These are phyloP conservation scores for Sphaerophoria rueppellii DNA, from an alignment of 2,888 invertebrate species.

Conservation along the genomic window DNA sequence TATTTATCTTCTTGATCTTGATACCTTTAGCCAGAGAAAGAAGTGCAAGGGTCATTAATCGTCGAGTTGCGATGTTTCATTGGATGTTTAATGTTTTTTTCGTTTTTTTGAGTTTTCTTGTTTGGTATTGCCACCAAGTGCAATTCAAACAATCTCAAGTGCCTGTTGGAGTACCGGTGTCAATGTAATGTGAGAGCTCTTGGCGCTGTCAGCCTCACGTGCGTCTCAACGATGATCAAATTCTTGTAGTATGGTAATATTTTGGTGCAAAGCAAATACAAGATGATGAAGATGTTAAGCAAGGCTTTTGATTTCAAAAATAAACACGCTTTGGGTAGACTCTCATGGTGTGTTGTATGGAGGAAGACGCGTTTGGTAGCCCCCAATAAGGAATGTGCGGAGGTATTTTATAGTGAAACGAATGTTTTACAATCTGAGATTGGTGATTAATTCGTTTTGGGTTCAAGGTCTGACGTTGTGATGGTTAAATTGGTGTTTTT, in stretches of 20 bases:
- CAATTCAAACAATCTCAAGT: conserved; percentile 70
- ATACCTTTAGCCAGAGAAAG: conserved; percentile 32
- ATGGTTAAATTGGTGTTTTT: conserved; percentile 41
- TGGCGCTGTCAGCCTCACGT: conserved; percentile 35
- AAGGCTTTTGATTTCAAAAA: conserved; percentile 59
- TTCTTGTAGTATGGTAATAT: conserved; percentile 69
- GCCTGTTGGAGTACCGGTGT: conserved; percentile 41
- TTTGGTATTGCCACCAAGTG: conserved; percentile 35
- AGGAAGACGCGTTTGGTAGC: not conserved
- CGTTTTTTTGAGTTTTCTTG: no score
- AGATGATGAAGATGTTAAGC: conserved; percentile 68
- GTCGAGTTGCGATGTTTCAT: conserved; percentile 52
- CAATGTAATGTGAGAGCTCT: conserved; percentile 52
- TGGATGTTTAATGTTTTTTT: conserved; percentile 67
- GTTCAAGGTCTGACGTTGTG: conserved; percentile 52
- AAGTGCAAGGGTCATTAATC: conserved; percentile 72
- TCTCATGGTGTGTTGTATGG: not conserved
- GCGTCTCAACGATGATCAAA: not conserved
- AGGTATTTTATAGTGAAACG: conserved; percentile 31
- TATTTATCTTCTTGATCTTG: conserved; percentile 65
- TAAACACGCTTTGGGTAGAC: not conserved
- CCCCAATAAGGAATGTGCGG: conserved; percentile 45
- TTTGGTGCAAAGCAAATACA: conserved; percentile 61
- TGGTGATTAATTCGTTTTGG: conserved; percentile 32
- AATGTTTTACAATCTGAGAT: conserved; percentile 56